Base-by-base conservation (phyloP, 2,888 invertebrate species). In the Tinea trinotella region DNA sequence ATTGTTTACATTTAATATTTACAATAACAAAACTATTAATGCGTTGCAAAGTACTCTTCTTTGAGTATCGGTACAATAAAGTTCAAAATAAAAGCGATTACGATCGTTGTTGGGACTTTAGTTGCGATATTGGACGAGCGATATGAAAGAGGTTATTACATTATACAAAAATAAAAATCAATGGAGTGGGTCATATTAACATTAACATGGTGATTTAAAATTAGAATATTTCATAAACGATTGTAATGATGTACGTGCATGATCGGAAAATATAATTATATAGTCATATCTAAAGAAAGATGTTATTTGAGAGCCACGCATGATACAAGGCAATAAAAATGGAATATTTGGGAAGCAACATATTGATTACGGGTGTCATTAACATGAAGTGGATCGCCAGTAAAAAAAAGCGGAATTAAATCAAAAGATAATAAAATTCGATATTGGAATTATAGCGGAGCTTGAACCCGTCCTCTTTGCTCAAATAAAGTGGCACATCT, bases 401-500 rank as follows among this genome's bases (percentile, higher is more conserved):
- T 40, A 40, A 40, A 40, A n/a, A 22, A 30, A 40, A n/a, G 40
- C 40, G 13, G 40, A 40, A 40, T 40, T 12, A 4, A 40, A 40
- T 40, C 40, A 40, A 40, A 40, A 40, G 40, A 4, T 7, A 40
- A 12, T 40, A 40, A 40, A 40, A 40, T 35, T 4, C n/a, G 35
- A 35, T 10, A 35, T 10, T 35, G 6, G 10, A 35, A 35, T 40
- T 3, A 40, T 40, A n/a, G 2, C 40, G 2, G 2, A 12, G 15
- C 7, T 2, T 40, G 3, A 19, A 19, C 17, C 19, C n/a, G n/a
- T n/a, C n/a, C 19, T 19, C 18, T 46, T 19, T 19, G 46, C 46
- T 46, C 19, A 46, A 46, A 19, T 19, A 46, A 46, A 46, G 19
- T 46, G 46, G 19, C 46, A 46, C 24, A 50, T 50, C 50, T 20